Evolutionary conservation across 2,113 vertebrate genomes (phyloP).

Genomic region (Bujurquina vittata): DNA sequence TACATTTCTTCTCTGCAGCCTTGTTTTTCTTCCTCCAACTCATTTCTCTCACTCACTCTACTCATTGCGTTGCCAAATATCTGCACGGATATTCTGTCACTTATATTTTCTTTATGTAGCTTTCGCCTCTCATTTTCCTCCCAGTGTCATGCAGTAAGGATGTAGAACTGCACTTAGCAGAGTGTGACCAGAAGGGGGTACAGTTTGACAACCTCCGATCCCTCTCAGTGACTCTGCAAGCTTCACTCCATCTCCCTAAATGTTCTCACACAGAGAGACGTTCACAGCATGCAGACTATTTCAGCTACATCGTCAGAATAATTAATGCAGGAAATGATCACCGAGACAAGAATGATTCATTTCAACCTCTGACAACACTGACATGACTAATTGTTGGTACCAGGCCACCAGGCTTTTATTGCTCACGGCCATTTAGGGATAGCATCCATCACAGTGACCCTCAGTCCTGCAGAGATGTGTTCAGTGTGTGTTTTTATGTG

Average conservation of each 20-base stretch:
- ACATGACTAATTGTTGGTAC: constrained; percentile 56
- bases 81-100: constrained; percentile 12
- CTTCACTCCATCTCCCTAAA: constrained; percentile 65
- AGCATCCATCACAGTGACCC: constrained; percentile 75
- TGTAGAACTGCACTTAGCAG: constrained; percentile 66
- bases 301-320: constrained; percentile 75
- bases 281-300: constrained; percentile 67
- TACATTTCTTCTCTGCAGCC: constrained; percentile 26
- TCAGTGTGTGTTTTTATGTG: constrained; percentile 28
- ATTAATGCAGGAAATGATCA: constrained; percentile 62
- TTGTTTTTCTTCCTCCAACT: constrained; percentile 14
- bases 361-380: constrained; percentile 48
- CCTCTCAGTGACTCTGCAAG: constrained; percentile 68
- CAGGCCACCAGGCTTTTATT: constrained; percentile 74
- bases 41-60: background rate
- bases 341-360: constrained; percentile 61
- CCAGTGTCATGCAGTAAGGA: constrained; percentile 67
- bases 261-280: constrained; percentile 37
- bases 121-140: constrained; percentile 16
- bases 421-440: constrained; percentile 72
- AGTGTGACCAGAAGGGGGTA: constrained; percentile 73
- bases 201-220: constrained; percentile 80
- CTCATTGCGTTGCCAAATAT: constrained; percentile 7
- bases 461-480: constrained; percentile 65
- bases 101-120: background rate